These are phyloP conservation scores for Cyclina sinensis DNA, from an alignment of 1,140 invertebrate species.

Conservation along the genomic window DNA sequence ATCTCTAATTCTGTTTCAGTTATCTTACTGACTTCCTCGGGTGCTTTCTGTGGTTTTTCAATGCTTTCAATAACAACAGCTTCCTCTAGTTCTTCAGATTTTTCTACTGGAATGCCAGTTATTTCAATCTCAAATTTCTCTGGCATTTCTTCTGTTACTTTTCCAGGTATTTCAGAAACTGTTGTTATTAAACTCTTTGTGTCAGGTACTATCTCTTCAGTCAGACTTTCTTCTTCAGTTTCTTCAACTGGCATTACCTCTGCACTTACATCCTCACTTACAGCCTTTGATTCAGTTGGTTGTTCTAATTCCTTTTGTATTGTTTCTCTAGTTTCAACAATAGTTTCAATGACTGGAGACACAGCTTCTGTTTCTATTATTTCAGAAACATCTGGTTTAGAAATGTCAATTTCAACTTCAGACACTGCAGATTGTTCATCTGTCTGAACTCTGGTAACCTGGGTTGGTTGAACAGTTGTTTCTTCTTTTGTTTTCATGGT, in stretches of 20 bases:
- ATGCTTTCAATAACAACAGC: conserved; percentile 45
- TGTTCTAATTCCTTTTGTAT: conserved; percentile 44
- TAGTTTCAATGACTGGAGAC: conserved; percentile 40
- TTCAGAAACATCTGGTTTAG: conserved; percentile 41
- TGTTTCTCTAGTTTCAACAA: conserved; percentile 59
- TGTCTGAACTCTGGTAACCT: background rate
- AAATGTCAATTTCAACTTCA: conserved; percentile 26
- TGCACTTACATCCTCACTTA: conserved; percentile 37
- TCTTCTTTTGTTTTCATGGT: background rate
- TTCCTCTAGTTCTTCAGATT: conserved; percentile 54
- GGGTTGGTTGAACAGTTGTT: background rate
- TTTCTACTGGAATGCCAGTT: conserved; percentile 18
- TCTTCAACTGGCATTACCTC: conserved; percentile 41
- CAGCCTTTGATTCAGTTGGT: conserved; percentile 47
- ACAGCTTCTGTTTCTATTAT: conserved; percentile 41
- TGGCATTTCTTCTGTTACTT: conserved; percentile 51
- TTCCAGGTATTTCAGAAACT: conserved; percentile 31
- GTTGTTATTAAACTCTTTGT: background rate
- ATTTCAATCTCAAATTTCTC: conserved; percentile 52
- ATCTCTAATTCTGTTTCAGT: conserved; percentile 41
- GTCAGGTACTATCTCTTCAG: conserved; percentile 7
- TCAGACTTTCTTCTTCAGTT: conserved; percentile 37
- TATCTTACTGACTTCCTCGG: conserved; percentile 18
- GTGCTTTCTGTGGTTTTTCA: background rate
- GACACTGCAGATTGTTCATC: conserved; percentile 17